A percentile compares a stretch with the other conserved stretches of the same genome.
Conservation (phyloP, 2,113 vertebrate species). For the Myiozetetes cayanensis region DNA sequence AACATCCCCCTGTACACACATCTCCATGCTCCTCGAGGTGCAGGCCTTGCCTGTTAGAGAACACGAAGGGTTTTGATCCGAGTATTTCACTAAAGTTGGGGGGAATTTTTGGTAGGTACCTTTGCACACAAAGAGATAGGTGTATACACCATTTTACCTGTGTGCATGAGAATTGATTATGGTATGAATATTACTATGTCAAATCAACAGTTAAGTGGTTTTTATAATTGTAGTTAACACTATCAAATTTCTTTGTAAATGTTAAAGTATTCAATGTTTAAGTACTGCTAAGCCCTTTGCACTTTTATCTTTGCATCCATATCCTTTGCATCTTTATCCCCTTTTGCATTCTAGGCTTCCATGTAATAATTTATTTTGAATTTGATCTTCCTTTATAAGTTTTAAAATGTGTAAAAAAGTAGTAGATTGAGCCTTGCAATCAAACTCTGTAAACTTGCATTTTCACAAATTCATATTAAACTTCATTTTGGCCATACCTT, state of each 20-base stretch:
- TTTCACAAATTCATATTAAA: background rate
- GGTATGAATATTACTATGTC: background rate
- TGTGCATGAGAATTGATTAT: background rate
- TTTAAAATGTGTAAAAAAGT: background rate
- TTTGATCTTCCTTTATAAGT: background rate
- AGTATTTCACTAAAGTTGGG: background rate
- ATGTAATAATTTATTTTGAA: background rate
- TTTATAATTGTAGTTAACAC: background rate
- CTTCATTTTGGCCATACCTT: background rate
- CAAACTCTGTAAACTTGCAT: background rate
- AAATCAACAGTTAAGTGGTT: background rate
- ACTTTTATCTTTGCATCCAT: background rate
- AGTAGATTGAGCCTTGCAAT: background rate
- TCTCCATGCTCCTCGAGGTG: background rate
- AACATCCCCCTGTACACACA: background rate
- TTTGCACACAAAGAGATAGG: background rate
- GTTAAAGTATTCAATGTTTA: background rate
- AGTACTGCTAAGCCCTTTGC: background rate
- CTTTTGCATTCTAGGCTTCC: background rate
- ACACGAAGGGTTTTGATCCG: background rate
- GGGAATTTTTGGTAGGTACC: background rate
- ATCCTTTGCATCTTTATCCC: background rate
- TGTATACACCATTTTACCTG: too few species aligned
- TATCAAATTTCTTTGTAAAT: background rate
- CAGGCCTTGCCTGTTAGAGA: background rate